Base-by-base conservation (phyloP, 2,797 vertebrate genomes). In the Centroberyx gerrardi region DNA sequence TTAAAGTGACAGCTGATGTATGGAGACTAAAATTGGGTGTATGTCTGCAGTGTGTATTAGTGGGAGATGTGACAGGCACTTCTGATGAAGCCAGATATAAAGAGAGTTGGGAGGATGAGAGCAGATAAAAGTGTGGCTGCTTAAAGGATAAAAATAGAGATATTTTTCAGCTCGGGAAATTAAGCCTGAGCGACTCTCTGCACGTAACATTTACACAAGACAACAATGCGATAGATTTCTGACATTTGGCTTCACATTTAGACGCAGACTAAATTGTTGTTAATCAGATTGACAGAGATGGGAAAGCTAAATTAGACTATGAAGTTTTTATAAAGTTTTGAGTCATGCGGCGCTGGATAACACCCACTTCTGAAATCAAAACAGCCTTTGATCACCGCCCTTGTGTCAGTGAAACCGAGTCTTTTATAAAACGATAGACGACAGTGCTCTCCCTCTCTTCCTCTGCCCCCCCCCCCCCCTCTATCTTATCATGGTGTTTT, bases 401-500 rank as follows among this genome's bases (percentile, higher is more conserved):
- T 15, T 8, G 9, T 31, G 4, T 56, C 42, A 27, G 44, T 67
- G 63, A 78, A 64, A 81, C 49, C 0, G 38, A 63, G 60, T 63
- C 65, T 71, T 70, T 83, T 60, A 48, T n/a, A n/a, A 81, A 87
- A 87, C 72, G 74, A 84, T 42, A 4, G 14, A 59, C 75, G 66
- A 42, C 36, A 18, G 18, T 2, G 15, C 48, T 17, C 55, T 55
- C 67, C 38, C 14, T 62, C 55, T 22, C 3, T 22, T 1, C 64
- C 44, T 63, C 22, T 33, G 44, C 33, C 56, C 52, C 27, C 51
- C 22, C 29, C 22, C 17, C 8, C 46, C 27, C n/a, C 59, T 15
- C 52, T 85, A 68, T 71, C 48, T 70, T 51, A 76, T 88, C 78
- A 73, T 52, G 44, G 54, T 2, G 3, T 88, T 92, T 88, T 82